A percentile compares a stretch with the other conserved stretches of the same genome.
phyloP scores from a whole-genome alignment of 2,113 vertebrate species.

The Tupaia tana region DNA sequence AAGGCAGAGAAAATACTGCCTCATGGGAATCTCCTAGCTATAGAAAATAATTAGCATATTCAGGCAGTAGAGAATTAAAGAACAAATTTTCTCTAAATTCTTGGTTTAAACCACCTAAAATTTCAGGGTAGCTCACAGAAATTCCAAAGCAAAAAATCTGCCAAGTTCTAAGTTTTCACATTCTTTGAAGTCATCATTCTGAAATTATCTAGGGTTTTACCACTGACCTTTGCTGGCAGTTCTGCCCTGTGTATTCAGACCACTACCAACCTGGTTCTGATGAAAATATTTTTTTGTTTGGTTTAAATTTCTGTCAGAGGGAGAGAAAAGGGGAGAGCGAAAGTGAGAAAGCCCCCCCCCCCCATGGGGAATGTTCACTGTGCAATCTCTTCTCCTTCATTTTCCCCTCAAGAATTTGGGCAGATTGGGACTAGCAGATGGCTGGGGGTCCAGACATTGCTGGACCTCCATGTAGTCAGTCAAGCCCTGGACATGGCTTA shows the following conservation, averaged over 20 bases:
- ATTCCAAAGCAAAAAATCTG: slow-evolving; percentile 22
- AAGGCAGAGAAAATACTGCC: background rate
- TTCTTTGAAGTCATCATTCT: slow-evolving; percentile 23
- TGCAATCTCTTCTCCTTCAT: no score
- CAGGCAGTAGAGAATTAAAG: slow-evolving; percentile 5
- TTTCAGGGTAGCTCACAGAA: background rate
- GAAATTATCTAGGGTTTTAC: slow-evolving; percentile 54
- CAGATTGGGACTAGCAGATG: no score
- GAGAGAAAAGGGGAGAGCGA: no score
- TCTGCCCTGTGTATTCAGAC: background rate
- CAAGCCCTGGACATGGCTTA: no score
- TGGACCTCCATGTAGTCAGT: no score
- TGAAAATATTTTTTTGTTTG: background rate
- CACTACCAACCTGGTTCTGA: background rate
- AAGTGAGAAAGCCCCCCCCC: no score
- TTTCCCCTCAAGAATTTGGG: no score
- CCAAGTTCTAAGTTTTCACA: slow-evolving; percentile 28
- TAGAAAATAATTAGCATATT: slow-evolving; percentile 28
- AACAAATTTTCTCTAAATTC: background rate
- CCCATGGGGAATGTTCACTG: no score
- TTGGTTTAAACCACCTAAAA: slow-evolving; percentile 9
- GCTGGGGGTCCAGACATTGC: no score
- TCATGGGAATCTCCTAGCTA: background rate
- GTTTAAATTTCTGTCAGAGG: no score
- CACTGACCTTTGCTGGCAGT: background rate